These are phyloP conservation scores for Psittacula derbiana DNA, from an alignment of 2,797 vertebrate genomes.

Conservation along the genomic window DNA sequence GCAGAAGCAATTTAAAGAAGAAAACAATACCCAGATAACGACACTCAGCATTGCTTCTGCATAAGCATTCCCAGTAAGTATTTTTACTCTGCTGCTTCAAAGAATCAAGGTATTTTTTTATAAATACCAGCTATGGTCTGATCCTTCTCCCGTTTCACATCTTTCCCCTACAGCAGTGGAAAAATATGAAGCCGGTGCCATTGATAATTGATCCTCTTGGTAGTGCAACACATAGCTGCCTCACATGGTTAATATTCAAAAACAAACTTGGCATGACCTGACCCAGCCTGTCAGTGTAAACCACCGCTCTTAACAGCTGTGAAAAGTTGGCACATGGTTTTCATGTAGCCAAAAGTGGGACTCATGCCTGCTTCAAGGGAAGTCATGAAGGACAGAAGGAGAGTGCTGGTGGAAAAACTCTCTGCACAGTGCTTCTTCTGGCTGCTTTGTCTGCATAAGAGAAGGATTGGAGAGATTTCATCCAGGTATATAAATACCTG, in stretches of 20 bases:
- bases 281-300: background rate
- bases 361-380: rapidly evolving
- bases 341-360: background rate
- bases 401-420: background rate
- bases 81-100: conserved; percentile 5
- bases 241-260: background rate
- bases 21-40: conserved; percentile 8
- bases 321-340: background rate
- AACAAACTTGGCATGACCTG: rapidly evolving
- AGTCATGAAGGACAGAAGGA: background rate
- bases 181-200: background rate
- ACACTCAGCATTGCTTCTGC: background rate
- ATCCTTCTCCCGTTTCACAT: background rate
- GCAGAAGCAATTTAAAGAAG: conserved; percentile 6
- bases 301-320: background rate
- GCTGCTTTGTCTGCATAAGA: background rate
- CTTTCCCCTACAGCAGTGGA: background rate
- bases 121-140: background rate
- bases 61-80: conserved; percentile 1
- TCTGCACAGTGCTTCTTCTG: background rate
- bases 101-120: conserved; percentile 17
- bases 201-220: background rate
- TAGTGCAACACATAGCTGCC: background rate
- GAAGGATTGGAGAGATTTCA: rapidly evolving
- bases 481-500: background rate